Percentiles rank a stretch among this genome's conserved stretches.
These are phyloP conservation scores for Andricus curvator DNA, from an alignment of 2,888 invertebrate genomes.

Conservation along the genomic window DNA sequence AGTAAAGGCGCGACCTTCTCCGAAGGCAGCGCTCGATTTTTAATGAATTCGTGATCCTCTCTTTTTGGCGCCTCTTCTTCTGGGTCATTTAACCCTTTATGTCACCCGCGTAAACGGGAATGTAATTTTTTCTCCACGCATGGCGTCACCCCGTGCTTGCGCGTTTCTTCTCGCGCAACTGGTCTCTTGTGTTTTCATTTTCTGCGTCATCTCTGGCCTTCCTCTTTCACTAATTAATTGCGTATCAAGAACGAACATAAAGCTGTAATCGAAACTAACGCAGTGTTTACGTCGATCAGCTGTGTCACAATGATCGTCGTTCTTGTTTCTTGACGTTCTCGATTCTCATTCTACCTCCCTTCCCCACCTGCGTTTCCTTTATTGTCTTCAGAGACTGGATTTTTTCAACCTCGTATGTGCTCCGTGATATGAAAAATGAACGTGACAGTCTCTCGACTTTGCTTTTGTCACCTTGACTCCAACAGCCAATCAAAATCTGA, in stretches of 20 bases:
- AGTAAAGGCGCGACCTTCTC: constrained; percentile 79
- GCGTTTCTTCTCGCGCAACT: constrained; percentile 41
- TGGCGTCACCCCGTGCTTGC: constrained; percentile 39
- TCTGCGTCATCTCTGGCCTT: constrained; percentile 36
- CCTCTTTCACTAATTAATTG: constrained; percentile 34
- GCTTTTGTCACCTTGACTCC: constrained; percentile 29
- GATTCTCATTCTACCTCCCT: constrained; percentile 30
- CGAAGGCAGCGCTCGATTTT: not conserved
- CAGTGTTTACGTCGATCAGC: constrained; percentile 36
- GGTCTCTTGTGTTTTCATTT: constrained; percentile 35
- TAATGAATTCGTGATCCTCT: not conserved
- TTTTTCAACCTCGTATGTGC: constrained; percentile 1
- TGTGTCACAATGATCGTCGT: constrained; percentile 26
- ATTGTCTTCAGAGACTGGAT: constrained; percentile 39
- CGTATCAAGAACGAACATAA: constrained; percentile 29
- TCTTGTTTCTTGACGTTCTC: constrained; percentile 25
- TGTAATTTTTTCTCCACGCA: constrained; percentile 22
- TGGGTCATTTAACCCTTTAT: not conserved
- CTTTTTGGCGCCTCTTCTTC: not conserved
- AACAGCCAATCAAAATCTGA: constrained; percentile 20
- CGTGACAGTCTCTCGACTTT: constrained; percentile 30
- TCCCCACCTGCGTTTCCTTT: constrained; percentile 18
- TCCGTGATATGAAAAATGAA: constrained; percentile 37
- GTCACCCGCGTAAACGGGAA: constrained; percentile 25
- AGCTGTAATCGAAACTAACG: constrained; percentile 13